A percentile compares a stretch with the other conserved stretches of the same genome.
These are phyloP conservation scores for Cephus runcator DNA, from an alignment of 2,888 invertebrate species.

Conservation along the genomic window DNA sequence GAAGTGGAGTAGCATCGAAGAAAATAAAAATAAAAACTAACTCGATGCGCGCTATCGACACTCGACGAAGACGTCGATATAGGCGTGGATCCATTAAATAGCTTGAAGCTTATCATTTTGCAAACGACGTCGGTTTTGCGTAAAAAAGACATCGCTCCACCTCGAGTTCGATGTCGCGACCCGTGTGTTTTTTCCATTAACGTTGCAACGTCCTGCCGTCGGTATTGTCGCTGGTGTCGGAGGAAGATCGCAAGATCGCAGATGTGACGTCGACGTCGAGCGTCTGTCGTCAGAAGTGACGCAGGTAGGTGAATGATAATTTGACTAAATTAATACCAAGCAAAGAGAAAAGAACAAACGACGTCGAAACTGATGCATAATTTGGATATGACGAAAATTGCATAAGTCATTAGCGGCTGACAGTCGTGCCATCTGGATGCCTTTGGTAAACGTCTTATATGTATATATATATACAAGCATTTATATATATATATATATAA, in stretches of 20 bases:
- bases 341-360: background rate
- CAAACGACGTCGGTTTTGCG: background rate
- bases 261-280: background rate
- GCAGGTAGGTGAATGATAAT: background rate
- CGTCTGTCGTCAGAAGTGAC: background rate
- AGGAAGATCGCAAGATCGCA: background rate
- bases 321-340: background rate
- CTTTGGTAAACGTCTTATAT: background rate
- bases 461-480: too few species aligned
- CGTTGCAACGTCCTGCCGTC: background rate
- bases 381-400: background rate
- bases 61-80: background rate
- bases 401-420: background rate
- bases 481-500: background rate
- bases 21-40: background rate
- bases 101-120: background rate
- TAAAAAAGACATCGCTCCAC: background rate
- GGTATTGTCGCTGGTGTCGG: background rate
- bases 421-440: background rate
- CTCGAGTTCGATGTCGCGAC: background rate
- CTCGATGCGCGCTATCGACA: background rate
- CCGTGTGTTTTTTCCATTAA: background rate
- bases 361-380: background rate
- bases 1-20: background rate
- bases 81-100: background rate